Evolutionary conservation across 1,140 invertebrate genomes (phyloP).

Genomic region (Ericerus pela): DNA sequence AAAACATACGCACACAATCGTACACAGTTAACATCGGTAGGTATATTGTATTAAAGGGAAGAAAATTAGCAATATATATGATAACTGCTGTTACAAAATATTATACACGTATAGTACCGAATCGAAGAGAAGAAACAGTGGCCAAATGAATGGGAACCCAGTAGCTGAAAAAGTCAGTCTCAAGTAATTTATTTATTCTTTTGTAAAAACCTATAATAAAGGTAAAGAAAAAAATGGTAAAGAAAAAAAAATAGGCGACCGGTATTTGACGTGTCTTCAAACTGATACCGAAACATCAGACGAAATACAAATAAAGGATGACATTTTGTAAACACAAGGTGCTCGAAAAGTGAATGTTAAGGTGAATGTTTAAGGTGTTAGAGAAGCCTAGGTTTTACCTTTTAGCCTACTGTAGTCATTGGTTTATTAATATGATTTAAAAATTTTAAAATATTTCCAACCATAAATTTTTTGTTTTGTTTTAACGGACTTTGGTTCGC

Average conservation of each 20-base stretch:
- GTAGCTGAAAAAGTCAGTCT: not conserved
- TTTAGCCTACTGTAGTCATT: too few relatives aligned
- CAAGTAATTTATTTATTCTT: constrained; percentile 7
- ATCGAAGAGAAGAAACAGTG: too few relatives aligned
- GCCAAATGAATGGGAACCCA: not conserved
- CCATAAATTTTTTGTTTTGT: too few relatives aligned
- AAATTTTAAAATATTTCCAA: too few relatives aligned
- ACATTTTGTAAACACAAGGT: not conserved
- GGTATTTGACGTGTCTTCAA: constrained; percentile 8
- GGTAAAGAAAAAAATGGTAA: not conserved
- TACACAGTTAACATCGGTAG: too few relatives aligned
- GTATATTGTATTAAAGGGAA: not conserved
- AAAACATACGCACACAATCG: too few relatives aligned
- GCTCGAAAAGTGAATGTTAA: not conserved
- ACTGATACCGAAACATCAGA: not conserved
- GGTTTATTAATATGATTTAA: too few relatives aligned
- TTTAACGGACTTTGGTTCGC: too few relatives aligned
- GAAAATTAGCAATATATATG: constrained; percentile 10
- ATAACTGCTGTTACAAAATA: constrained; percentile 11
- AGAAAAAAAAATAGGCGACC: not conserved
- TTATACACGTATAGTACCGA: not conserved
- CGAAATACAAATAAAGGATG: not conserved
- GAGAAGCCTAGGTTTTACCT: too few relatives aligned
- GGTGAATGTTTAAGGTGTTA: too few relatives aligned
- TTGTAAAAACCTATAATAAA: not conserved